Evolutionary conservation across 37 sponge, comb jelly and placozoan genomes (phyloP).

Genomic region (Petrosia ficiformis): DNA sequence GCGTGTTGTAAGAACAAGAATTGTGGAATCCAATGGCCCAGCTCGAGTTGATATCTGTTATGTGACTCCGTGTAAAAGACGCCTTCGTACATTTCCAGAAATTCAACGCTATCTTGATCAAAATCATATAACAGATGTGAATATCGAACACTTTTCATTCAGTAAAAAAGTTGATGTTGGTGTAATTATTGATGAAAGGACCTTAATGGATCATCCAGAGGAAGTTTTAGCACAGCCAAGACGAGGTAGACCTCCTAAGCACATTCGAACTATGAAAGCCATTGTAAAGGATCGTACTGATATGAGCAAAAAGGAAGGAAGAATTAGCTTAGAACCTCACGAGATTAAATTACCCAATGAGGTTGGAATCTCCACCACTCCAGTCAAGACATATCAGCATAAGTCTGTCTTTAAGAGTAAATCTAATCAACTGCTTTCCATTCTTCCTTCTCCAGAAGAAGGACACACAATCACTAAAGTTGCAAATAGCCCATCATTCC

Average conservation of each 20-base stretch:
- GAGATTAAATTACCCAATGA: background rate
- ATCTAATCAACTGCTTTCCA: background rate
- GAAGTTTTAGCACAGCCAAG: background rate
- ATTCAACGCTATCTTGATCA: constrained; percentile 61
- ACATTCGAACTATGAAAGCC: background rate
- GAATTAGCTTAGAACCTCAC: constrained; percentile 11
- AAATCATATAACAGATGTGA: constrained; percentile 35
- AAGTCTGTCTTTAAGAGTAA: background rate
- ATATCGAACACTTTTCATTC: constrained; percentile 82
- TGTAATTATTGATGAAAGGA: constrained; percentile 50
- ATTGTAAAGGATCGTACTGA: background rate
- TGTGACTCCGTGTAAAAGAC: constrained; percentile 80
- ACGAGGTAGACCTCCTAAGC: constrained; percentile 6
- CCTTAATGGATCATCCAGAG: background rate
- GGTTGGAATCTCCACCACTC: background rate
- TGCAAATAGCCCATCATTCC: too few relatives aligned
- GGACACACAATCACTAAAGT: background rate
- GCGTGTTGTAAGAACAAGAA: constrained; percentile 40
- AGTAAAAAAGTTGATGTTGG: constrained; percentile 85
- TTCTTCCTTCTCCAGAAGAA: background rate
- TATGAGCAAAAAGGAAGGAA: background rate
- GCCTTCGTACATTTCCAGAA: constrained; percentile 87
- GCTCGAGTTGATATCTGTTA: constrained; percentile 82
- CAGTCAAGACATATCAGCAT: background rate
- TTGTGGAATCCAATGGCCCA: constrained; percentile 25